Base-by-base conservation (phyloP, 2,113 vertebrate genomes). In the Aleadryas rufinucha region DNA sequence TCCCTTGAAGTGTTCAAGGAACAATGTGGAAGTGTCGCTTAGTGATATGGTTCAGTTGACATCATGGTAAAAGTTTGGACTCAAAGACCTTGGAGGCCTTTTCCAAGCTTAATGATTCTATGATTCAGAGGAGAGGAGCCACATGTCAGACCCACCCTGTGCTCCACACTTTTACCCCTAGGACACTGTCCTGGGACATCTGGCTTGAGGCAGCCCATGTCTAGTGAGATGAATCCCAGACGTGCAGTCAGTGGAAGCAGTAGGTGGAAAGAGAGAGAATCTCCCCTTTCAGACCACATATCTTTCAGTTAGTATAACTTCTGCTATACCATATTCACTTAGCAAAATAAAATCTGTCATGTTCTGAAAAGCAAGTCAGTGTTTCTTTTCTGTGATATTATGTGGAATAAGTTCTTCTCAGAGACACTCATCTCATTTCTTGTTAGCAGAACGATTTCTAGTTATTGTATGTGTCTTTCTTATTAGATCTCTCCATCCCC, bases 21-120 rank as follows among this genome's bases (percentile, higher is more conserved):
- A 42, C 0, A 1, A 49, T 10, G 4, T 20, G 30, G 16, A 76
- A 61, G 26, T 13, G 12, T 18, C 35, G 13, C 14, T 61, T 42
- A 13, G 17, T 9, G 12, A 18, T 16, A 23, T 5, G 26, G 22
- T 27, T 52, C 53, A 49, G 21, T 49, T 54, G 22, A 4, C 18
- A 13, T 20, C 2, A 2, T 68, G 30, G 24, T 18, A 30, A 31
- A 68, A 83, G 16, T 3, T 26, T 49, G 31, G n/a, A 27, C 24
- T 42, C 17, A 6, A 27, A 27, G 47, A 13, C 33, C 31, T 42
- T 60, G 24, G 16, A 39, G 24, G 39, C 3, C 20, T 68, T 76
- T 90, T 69, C 50, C 17, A 54, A 35, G 10, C 41, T 9, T 76
- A 35, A 42, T 0, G 0, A 27, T 47, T 53, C 41, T 9, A 1